phyloP scores from a whole-genome alignment of 2,113 vertebrate genomes.

The Ranitomeya imitator region DNA sequence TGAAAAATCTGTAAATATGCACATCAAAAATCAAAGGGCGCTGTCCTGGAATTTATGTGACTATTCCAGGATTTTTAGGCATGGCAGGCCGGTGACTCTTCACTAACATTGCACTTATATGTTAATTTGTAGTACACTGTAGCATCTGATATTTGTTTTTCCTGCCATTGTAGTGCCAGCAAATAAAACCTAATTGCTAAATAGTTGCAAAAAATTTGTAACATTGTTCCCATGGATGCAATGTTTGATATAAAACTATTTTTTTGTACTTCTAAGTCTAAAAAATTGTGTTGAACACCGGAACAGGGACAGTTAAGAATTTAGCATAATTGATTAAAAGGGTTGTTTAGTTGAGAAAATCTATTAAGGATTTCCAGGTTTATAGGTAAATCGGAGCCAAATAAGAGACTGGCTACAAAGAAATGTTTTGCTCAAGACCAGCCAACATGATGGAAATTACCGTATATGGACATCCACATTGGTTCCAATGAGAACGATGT shows the following conservation, averaged over 20 bases:
- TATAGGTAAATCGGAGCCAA: too few relatives aligned
- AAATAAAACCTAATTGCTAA: neutral
- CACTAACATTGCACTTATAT: constrained; percentile 4
- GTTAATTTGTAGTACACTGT: neutral
- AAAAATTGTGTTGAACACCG: neutral
- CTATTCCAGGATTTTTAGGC: neutral
- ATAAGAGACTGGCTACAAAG: too few relatives aligned
- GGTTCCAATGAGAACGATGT: neutral
- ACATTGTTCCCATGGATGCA: neutral
- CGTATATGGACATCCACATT: neutral
- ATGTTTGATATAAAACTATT: neutral
- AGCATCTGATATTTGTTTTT: neutral
- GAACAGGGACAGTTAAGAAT: neutral
- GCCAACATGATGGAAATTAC: neutral
- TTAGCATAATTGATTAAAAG: neutral
- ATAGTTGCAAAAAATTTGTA: neutral
- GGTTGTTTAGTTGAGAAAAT: neutral
- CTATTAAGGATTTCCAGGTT: too few relatives aligned
- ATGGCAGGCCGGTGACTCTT: neutral
- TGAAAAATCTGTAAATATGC: too few relatives aligned
- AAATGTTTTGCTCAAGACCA: too few relatives aligned
- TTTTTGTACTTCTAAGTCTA: neutral
- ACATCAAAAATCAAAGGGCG: neutral
- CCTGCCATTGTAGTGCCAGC: neutral
- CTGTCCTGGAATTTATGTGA: neutral